Percentiles rank a stretch among this genome's conserved stretches.
phyloP scores from a whole-genome alignment of 2,797 vertebrate genomes.

The Rachycentron canadum region DNA sequence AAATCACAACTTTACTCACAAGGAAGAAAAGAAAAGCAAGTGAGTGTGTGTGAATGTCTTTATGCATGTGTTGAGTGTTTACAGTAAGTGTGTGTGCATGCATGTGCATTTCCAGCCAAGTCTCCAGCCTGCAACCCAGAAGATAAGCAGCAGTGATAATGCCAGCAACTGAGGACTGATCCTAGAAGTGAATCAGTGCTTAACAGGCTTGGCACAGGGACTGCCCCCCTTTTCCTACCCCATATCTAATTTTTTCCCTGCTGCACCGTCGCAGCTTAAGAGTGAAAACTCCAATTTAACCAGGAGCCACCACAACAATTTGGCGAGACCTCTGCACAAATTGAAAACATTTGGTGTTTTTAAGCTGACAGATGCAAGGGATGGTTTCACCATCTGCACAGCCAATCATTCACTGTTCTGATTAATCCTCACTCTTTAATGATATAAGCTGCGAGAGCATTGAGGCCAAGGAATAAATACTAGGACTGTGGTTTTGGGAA shows the following conservation, averaged over 20 bases:
- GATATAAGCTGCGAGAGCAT: slow-evolving; percentile 51
- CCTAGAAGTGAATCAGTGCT: slow-evolving; percentile 63
- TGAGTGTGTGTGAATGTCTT: background rate
- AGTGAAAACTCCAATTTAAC: slow-evolving; percentile 58
- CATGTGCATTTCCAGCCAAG: slow-evolving; percentile 59
- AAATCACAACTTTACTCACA: slow-evolving; percentile 46
- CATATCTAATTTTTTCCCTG: slow-evolving; percentile 26
- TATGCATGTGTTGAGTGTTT: slow-evolving; percentile 22
- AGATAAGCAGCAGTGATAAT: slow-evolving; percentile 77
- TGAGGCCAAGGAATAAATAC: slow-evolving; percentile 43
- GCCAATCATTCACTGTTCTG: slow-evolving; percentile 56
- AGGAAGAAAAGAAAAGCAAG: slow-evolving; percentile 9
- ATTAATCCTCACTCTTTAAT: slow-evolving; percentile 69
- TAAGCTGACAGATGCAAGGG: slow-evolving; percentile 55
- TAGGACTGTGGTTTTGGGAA: slow-evolving; percentile 59
- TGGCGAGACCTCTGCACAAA: slow-evolving; percentile 39
- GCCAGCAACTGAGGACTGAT: slow-evolving; percentile 61
- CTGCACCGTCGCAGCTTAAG: slow-evolving; percentile 31
- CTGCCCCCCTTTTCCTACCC: slow-evolving; percentile 26
- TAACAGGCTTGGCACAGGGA: slow-evolving; percentile 66
- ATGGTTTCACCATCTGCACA: slow-evolving; percentile 67
- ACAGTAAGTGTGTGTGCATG: slow-evolving; percentile 32
- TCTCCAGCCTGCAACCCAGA: slow-evolving; percentile 66
- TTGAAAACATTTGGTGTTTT: slow-evolving; percentile 57
- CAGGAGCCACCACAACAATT: slow-evolving; percentile 47